phyloP scores from a whole-genome alignment of 2,113 vertebrate genomes.

The Platysteira castanea region DNA sequence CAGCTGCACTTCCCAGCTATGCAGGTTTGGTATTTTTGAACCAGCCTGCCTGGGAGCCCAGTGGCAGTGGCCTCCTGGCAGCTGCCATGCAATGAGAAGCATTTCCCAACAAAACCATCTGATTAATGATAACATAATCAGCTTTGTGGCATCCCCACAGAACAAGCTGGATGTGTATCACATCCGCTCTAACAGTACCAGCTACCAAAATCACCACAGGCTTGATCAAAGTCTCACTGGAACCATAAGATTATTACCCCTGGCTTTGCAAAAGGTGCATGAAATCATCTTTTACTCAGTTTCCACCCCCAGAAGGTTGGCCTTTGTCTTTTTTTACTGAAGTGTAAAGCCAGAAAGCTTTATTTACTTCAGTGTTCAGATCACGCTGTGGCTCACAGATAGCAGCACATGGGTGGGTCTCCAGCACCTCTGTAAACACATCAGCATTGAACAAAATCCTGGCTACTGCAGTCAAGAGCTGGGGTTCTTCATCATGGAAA shows the following conservation, averaged over 20 bases:
- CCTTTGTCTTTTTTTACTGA: neutral
- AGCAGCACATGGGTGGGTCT: neutral
- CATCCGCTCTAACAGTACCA: neutral
- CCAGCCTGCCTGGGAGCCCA: neutral
- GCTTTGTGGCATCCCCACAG: neutral
- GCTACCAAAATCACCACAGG: neutral
- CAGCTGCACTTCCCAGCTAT: neutral
- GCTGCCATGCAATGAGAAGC: neutral
- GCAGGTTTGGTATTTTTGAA: neutral
- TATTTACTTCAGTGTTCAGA: neutral
- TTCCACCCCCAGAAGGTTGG: neutral
- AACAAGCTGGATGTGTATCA: neutral
- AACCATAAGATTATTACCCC: neutral
- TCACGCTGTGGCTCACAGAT: neutral
- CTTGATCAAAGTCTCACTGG: neutral
- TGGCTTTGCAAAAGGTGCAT: neutral
- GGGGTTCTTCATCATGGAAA: neutral
- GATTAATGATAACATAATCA: conserved; percentile 23
- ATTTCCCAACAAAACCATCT: conserved; percentile 26
- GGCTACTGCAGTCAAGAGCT: neutral
- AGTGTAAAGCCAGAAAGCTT: neutral
- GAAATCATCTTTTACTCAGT: neutral
- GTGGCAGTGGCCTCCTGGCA: neutral
- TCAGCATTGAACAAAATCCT: neutral
- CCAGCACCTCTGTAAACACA: neutral